Evolutionary conservation across 2,797 vertebrate genomes (phyloP), one percentile per base, ranked within the genome.

Genomic region (Cossypha heuglini): DNA sequence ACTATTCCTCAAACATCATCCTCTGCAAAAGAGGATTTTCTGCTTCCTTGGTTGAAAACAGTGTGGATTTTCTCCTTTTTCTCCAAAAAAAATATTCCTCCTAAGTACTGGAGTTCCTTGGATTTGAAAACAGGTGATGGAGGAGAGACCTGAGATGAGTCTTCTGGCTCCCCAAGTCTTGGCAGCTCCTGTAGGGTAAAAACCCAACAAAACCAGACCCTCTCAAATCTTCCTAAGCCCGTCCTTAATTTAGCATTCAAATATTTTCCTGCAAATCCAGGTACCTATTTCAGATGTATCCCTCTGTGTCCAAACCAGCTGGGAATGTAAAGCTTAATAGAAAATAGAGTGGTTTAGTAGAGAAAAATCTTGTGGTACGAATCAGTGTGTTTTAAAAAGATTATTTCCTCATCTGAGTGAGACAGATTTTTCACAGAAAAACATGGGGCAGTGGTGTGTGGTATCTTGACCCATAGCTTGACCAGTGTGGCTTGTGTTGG

Each of bases 371-470:
- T 58, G 19, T 46, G 17, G 6, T 77, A 5, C 1, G 1, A 51
- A 31, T 35, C 1, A 40, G 2, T 62, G 6, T 45, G 24, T 24
- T 43, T 48, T 5, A 8, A n/a, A 40, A 52, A 76, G 3, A 5
- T 19, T 31, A 0, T 14, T 55, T 90, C 16, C 19, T 64, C 1
- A 8, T 33, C 16, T 9, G 16, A n/a, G 3, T 5, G 5, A 54
- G 9, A 24, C 5, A 29, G 9, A 7, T 45, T 75, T 85, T 61
- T 29, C 21, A 61, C 26, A 61, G 42, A n/a, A 68, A 52, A 1
- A 2, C 2, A 3, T 26, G 8, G 2, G 10, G 7, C 49, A 18
- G 10, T 1, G 7, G 6, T 16, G 4, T 35, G 6, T 8, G 4
- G 8, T 42, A 42, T 42, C 40, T 42, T 42, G 40, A 18, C 42